Base-by-base conservation (phyloP, 1,140 invertebrate genomes). In the Geopemphigus sp. region DNA sequence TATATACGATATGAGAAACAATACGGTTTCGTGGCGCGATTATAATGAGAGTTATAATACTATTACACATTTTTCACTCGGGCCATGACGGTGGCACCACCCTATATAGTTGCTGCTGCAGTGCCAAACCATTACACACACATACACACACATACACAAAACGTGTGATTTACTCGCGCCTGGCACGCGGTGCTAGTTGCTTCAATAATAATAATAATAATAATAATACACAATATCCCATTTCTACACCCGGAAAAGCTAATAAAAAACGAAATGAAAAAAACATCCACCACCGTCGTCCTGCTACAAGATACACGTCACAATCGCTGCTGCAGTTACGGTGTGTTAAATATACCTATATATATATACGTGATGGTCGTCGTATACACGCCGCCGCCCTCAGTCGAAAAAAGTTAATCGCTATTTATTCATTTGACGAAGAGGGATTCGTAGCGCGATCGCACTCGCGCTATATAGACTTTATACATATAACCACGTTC, bases 91-190 rank as follows among this genome's bases (percentile, higher is more conserved):
- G 39, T 57, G 74, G 56, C 73, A 78, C 74, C 74, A 61, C 74
- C 57, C 57, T 24, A 1, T 72, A 6, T 54, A 1, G 6, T 50
- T 70, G 53, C 5, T 8, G 19, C 32, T 8, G 32, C 32, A n/a
- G n/a, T n/a, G n/a, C n/a, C n/a, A n/a, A n/a, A n/a, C n/a, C n/a
- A n/a, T n/a, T n/a, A 39, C n/a, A 64, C 6, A 39, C 29, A 14
- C 17, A 19, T 19, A 32, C 10, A 22, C 6, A 22, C 22, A 50
- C 17, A 50, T 50, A 68, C 14, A 53, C 14, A 54, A 4, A 50
- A 78, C 26, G 57, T 63, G 57, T 78, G 74, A 78, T 78, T 78
- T 78, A 78, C 74, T 78, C 74, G 74, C 73, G 74, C 74, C 74
- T 78, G 74, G 74, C 74, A 78, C 74, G 74, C 74, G 73, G 73